Evolutionary conservation across 2,888 invertebrate species (phyloP).

Genomic region (Erebia aethiops): DNA sequence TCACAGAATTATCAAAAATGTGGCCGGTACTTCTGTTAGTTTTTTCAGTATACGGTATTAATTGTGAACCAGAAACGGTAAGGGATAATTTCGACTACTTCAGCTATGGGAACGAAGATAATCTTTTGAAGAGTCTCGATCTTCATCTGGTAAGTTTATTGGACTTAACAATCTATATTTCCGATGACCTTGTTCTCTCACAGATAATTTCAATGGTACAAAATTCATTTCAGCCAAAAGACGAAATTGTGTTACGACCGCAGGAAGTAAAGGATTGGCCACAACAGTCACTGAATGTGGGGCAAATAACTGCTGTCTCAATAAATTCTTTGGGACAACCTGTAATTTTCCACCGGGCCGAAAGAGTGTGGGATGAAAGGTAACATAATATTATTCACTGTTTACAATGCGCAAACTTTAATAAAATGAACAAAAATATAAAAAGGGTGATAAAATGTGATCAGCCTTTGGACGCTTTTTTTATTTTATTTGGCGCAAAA

Average conservation of each 20-base stretch:
- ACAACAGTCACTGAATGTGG: conserved; percentile 84
- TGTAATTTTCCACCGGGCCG: conserved; percentile 93
- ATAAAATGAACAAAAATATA: conserved; percentile 9
- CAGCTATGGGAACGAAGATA: conserved; percentile 71
- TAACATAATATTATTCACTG: conserved; percentile 51
- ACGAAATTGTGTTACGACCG: conserved; percentile 82
- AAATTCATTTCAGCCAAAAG: conserved; percentile 65
- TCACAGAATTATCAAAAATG: conserved; percentile 57
- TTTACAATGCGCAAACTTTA: conserved; percentile 13
- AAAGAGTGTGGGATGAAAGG: conserved; percentile 90
- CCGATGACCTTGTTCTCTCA: background rate
- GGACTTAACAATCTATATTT: background rate
- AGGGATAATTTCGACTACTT: conserved; percentile 76
- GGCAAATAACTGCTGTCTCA: conserved; percentile 93
- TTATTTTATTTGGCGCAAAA: background rate
- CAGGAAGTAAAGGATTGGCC: conserved; percentile 86
- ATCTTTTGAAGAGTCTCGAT: conserved; percentile 68
- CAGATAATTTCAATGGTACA: conserved; percentile 7
- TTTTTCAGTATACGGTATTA: conserved; percentile 52
- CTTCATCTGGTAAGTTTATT: conserved; percentile 63
- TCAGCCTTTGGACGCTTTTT: background rate
- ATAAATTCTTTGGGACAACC: conserved; percentile 90
- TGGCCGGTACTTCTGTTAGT: conserved; percentile 52
- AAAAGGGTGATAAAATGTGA: conserved; percentile 5
- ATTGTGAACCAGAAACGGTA: conserved; percentile 75